phyloP scores from a whole-genome alignment of 2,888 invertebrate species.

The Dyspetes luteomarginatus region DNA sequence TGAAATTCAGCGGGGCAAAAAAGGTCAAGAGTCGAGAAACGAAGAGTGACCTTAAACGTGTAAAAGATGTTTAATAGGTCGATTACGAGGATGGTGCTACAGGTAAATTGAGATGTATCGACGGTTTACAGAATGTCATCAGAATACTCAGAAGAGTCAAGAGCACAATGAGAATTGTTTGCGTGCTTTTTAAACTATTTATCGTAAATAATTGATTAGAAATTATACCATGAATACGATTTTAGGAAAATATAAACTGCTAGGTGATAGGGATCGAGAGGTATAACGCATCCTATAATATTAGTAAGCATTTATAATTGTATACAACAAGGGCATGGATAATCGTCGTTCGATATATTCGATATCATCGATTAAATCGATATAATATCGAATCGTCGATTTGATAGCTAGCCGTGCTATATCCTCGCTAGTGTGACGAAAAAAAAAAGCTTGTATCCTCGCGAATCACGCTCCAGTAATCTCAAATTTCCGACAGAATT shows the following conservation, averaged over 20 bases:
- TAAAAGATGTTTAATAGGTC: slow-evolving; percentile 1
- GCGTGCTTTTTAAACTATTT: background rate
- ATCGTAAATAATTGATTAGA: slow-evolving; percentile 5
- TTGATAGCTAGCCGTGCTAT: background rate
- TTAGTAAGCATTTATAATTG: background rate
- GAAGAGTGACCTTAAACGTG: background rate
- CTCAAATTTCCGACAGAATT: background rate
- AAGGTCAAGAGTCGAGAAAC: background rate
- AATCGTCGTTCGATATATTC: slow-evolving; percentile 12
- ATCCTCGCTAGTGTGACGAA: slow-evolving; percentile 23
- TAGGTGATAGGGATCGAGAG: slow-evolving; percentile 11
- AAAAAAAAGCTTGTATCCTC: slow-evolving; percentile 29
- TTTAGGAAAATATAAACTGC: background rate
- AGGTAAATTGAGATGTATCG: slow-evolving; percentile 3
- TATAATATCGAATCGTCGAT: slow-evolving; percentile 15
- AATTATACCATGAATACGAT: slow-evolving; percentile 9
- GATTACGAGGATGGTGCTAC: background rate
- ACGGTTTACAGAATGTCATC: background rate
- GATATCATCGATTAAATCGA: slow-evolving; percentile 5
- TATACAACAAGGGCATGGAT: background rate
- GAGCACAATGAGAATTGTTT: background rate
- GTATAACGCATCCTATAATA: slow-evolving; percentile 21
- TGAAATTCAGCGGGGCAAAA: slow-evolving; percentile 33
- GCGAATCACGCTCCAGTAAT: slow-evolving; percentile 9
- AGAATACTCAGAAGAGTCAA: background rate